These are phyloP conservation scores for Melopsittacus undulatus DNA, from an alignment of 2,797 vertebrate genomes.

Conservation along the genomic window DNA sequence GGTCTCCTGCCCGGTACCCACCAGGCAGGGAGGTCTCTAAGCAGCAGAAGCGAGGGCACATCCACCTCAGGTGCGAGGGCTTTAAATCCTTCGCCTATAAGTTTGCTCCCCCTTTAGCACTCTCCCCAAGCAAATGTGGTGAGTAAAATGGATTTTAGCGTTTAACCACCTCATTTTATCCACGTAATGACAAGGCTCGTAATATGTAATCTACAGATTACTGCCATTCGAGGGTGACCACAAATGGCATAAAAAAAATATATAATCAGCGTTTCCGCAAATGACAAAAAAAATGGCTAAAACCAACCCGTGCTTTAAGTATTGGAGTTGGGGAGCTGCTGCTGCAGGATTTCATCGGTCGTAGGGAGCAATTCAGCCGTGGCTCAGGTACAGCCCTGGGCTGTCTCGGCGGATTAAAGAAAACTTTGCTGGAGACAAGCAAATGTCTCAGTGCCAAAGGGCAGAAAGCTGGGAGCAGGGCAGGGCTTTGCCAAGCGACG, in stretches of 20 bases:
- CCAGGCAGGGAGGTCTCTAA: not conserved
- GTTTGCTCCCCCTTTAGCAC: not conserved
- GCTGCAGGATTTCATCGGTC: not conserved
- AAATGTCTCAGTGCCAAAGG: slow-evolving; percentile 22
- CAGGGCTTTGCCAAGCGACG: not conserved
- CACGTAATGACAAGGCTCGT: slow-evolving; percentile 59
- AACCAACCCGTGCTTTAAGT: not conserved
- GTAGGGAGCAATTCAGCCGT: not conserved
- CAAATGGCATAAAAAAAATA: not conserved
- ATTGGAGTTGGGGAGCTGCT: not conserved
- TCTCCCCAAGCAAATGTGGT: slow-evolving; percentile 30
- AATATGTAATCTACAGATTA: slow-evolving; percentile 66
- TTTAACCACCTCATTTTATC: slow-evolving; percentile 62
- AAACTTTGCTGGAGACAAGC: slow-evolving; percentile 22
- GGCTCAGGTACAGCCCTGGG: slow-evolving; percentile 35
- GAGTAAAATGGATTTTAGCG: slow-evolving; percentile 65
- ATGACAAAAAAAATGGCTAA: slow-evolving; percentile 1
- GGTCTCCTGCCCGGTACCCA: not conserved
- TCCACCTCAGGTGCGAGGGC: not conserved
- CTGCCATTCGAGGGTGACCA: slow-evolving; percentile 52
- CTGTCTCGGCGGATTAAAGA: not conserved
- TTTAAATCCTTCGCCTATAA: not conserved
- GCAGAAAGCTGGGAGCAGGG: slow-evolving; percentile 1
- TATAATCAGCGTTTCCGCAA: not conserved
- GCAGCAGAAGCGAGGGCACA: not conserved